Evolutionary conservation across 2,797 vertebrate species (phyloP).

Genomic region (Gobio occitaniae): DNA sequence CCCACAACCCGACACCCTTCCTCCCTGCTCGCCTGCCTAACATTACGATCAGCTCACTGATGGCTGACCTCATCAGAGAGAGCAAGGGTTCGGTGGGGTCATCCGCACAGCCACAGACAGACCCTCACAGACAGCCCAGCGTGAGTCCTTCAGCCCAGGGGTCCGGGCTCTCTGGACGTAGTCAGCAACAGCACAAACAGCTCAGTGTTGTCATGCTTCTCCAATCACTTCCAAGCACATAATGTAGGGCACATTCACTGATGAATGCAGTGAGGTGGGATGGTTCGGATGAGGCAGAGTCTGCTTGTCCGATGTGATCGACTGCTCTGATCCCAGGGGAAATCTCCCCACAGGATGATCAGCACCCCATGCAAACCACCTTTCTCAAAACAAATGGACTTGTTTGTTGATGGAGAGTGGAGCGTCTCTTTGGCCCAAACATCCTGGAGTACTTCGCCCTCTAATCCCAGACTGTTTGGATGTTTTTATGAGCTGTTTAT

Average conservation of each 20-base stretch:
- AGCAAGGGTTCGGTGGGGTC: slow-evolving; percentile 50
- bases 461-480: slow-evolving; percentile 57
- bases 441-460: slow-evolving; percentile 42
- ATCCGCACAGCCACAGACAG: slow-evolving; percentile 45
- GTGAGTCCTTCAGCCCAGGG: slow-evolving; percentile 50
- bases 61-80: slow-evolving; percentile 56
- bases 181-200: slow-evolving; percentile 55
- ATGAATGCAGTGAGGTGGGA: slow-evolving; percentile 56
- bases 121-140: slow-evolving; percentile 55
- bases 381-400: slow-evolving; percentile 50
- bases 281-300: slow-evolving; percentile 53
- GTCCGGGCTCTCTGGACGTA: slow-evolving; percentile 52
- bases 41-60: slow-evolving; percentile 59
- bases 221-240: slow-evolving; percentile 63
- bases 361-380: slow-evolving; percentile 44
- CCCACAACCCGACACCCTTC: slow-evolving; percentile 27
- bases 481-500: slow-evolving; percentile 62
- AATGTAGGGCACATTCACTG: slow-evolving; percentile 44
- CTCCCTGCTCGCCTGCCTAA: slow-evolving; percentile 26
- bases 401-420: slow-evolving; percentile 33
- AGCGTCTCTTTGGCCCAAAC: slow-evolving; percentile 39
- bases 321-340: slow-evolving; percentile 3
- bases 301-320: slow-evolving; percentile 28
- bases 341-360: slow-evolving; percentile 46
- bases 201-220: slow-evolving; percentile 58